Conservation (phyloP, 2,797 vertebrate species). For the Spondyliosoma cantharus region DNA sequence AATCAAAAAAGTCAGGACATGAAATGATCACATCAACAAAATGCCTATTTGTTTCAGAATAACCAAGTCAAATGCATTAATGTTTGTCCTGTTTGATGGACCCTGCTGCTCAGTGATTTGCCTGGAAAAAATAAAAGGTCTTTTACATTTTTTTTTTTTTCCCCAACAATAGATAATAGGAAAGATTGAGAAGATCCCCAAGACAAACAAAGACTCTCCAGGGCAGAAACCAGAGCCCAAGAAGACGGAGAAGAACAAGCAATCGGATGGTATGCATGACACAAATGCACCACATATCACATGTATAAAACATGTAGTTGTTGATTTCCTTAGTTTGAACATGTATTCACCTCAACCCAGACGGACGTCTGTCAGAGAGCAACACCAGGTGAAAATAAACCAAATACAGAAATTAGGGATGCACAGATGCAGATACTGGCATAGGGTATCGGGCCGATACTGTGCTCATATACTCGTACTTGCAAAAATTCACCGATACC, state of each 20-base stretch:
- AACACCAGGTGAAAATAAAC: neutral
- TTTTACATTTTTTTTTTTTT: conserved; percentile 7
- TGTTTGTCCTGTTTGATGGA: neutral
- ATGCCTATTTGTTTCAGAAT: neutral
- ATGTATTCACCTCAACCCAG: neutral
- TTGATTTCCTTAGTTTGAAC: neutral
- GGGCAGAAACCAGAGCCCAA: conserved; percentile 87
- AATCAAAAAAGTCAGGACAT: neutral
- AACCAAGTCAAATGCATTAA: neutral
- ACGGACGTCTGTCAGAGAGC: neutral
- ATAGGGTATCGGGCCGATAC: too few species aligned
- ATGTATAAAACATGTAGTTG: too few species aligned
- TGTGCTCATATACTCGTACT: too few species aligned
- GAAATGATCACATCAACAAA: neutral
- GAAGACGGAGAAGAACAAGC: conserved; percentile 87
- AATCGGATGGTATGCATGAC: conserved; percentile 86
- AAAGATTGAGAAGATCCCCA: conserved; percentile 83
- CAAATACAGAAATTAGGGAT: neutral
- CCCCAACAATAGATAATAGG: conserved; percentile 63
- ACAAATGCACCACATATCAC: neutral
- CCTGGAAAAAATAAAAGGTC: neutral
- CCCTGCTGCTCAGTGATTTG: neutral
- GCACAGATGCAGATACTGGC: too few species aligned
- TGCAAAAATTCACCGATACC: too few species aligned
- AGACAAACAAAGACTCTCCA: conserved; percentile 84